phyloP scores from a whole-genome alignment of 2,888 invertebrate species.

The Spatulosminthurus flaviceps region DNA sequence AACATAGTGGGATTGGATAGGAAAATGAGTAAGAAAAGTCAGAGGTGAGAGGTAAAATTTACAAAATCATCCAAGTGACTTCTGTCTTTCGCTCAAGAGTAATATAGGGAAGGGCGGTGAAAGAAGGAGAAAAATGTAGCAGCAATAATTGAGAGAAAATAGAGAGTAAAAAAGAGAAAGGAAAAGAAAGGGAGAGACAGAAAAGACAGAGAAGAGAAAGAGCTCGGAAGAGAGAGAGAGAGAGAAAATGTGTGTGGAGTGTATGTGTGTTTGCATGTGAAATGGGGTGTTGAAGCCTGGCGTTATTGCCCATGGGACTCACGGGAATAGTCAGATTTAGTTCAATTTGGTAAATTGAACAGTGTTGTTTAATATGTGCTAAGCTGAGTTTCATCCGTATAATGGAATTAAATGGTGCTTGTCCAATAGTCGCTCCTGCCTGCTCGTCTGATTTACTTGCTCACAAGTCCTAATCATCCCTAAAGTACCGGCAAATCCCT shows the following conservation, averaged over 20 bases:
- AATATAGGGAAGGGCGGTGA: background rate
- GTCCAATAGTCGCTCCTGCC: conserved; percentile 58
- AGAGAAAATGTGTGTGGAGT: background rate
- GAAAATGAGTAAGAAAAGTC: too few species aligned
- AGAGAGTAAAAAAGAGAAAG: background rate
- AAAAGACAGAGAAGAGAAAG: background rate
- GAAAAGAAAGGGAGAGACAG: background rate
- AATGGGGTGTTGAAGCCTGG: conserved; percentile 28
- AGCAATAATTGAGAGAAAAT: background rate
- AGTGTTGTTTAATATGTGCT: conserved; percentile 64
- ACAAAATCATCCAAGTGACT: too few species aligned
- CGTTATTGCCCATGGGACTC: conserved; percentile 40
- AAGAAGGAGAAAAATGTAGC: background rate
- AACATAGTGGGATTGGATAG: too few species aligned
- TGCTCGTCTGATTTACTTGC: conserved; percentile 57
- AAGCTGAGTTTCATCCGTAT: conserved; percentile 64
- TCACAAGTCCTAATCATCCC: conserved; percentile 62
- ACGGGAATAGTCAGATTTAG: conserved; percentile 46
- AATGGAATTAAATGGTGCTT: conserved; percentile 64
- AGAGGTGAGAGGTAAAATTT: too few species aligned
- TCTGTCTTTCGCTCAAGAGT: too few species aligned
- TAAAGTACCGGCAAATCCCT: conserved; percentile 63
- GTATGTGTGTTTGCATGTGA: conserved; percentile 32
- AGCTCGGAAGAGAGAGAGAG: background rate
- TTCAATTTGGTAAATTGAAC: conserved; percentile 64